A percentile compares a stretch with the other conserved stretches of the same genome.
Conservation (phyloP, 2,113 vertebrate species). For the Pomatostomus ruficeps region DNA sequence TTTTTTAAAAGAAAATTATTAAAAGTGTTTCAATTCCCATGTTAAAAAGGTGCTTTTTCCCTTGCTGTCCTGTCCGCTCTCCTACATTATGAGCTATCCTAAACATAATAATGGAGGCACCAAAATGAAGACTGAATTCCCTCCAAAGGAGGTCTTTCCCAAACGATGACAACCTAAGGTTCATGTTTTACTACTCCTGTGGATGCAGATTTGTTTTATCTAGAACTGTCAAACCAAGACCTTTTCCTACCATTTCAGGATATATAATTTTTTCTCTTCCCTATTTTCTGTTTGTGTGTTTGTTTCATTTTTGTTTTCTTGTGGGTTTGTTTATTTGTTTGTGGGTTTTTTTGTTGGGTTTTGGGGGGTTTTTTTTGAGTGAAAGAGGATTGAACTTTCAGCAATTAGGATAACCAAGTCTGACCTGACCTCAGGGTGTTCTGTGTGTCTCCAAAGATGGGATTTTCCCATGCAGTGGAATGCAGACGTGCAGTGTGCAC, state of each 20-base stretch:
- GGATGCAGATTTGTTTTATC: neutral
- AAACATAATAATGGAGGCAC: neutral
- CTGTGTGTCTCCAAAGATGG: neutral
- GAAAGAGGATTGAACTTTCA: neutral
- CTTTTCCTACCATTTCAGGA: neutral
- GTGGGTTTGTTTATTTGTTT: neutral
- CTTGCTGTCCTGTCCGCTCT: neutral
- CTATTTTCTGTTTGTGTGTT: neutral
- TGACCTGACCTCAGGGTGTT: neutral
- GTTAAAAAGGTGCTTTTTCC: neutral
- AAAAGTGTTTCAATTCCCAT: neutral
- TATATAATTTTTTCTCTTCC: neutral
- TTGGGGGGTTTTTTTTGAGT: neutral
- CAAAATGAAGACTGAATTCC: neutral
- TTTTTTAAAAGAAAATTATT: neutral
- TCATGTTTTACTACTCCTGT: neutral
- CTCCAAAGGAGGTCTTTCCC: neutral
- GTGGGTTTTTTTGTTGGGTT: too few relatives aligned
- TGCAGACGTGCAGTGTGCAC: neutral
- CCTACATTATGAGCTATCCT: neutral
- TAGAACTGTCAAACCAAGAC: neutral
- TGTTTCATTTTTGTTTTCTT: neutral
- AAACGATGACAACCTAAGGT: neutral
- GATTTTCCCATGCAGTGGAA: neutral
- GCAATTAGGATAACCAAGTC: neutral